Conservation (phyloP, 2,797 vertebrate species). For the Odontamblyopus lacepedii region DNA sequence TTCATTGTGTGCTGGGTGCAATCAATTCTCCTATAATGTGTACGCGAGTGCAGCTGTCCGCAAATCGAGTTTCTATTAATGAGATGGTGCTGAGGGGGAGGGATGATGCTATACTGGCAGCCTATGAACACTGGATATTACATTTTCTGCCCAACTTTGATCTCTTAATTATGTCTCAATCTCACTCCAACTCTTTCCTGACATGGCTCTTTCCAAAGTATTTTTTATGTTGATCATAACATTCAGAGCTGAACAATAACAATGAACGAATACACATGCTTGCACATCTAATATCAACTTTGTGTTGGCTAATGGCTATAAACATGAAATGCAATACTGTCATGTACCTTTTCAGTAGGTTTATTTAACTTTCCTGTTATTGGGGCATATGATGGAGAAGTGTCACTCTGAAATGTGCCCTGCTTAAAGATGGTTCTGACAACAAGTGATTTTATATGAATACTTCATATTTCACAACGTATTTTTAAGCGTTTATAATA, state of each 20-base stretch:
- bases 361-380: background rate
- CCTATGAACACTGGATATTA: constrained; percentile 71
- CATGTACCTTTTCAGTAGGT: background rate
- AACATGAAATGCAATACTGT: background rate
- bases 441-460: too few species aligned
- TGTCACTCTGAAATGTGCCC: background rate
- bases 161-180: constrained; percentile 46
- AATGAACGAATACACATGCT: background rate
- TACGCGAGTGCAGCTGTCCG: constrained; percentile 85
- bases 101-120: constrained; percentile 69
- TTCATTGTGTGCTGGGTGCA: constrained; percentile 87
- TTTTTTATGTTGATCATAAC: constrained; percentile 8
- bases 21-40: constrained; percentile 89
- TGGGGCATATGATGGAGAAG: background rate
- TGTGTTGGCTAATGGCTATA: background rate
- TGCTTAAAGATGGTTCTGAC: too few species aligned
- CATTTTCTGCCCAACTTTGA: constrained; percentile 57
- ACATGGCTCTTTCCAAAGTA: constrained; percentile 37
- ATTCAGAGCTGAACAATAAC: background rate
- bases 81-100: constrained; percentile 79
- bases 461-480: background rate
- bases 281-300: background rate
- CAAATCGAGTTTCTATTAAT: constrained; percentile 89
- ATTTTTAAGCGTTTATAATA: too few species aligned
- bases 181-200: constrained; percentile 30